Evolutionary conservation across 2,113 vertebrate species (phyloP), one percentile per base, ranked within the genome.

Genomic region (Thalassoma bifasciatum): DNA sequence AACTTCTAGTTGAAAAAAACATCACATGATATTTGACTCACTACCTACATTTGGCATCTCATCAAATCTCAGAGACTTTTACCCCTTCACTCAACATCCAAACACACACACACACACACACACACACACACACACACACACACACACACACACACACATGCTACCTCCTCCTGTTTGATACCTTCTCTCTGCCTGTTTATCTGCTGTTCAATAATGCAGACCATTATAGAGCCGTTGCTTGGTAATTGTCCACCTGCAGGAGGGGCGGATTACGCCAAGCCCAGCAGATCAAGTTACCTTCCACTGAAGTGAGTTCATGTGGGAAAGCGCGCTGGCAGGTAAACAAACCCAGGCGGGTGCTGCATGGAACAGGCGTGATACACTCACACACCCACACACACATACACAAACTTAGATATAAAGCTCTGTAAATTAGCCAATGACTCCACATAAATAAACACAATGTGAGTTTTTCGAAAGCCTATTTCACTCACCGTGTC

Each of bases 401-500:
- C 49, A 30, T 51, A 60, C 22, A 24, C 34, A 5, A 60, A 21
- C 68, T 26, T 23, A 9, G 40, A 38, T 8, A 17, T 8, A 1
- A 21, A 6, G 26, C 24, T 57, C 50, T 72, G 14, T 23, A 22
- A 71, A 60, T 53, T 69, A 60, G 66, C 19, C 34, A 60, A 62
- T 21, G 10, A 7, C 1, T 8, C n/a, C n/a, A 9, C n/a, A 46
- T 49, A 10, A 49, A n/a, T 4, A 19, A 9, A 49, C 8, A 21
- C 8, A 8, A 62, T 1, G 9, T 21, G 2, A 37, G 10, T 12
- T 56, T 19, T 42, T 7, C 24, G 71, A n/a, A 0, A 16, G 38
- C 17, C 16, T 22, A 4, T 21, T 67, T 34, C 1, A 84, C 86
- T 84, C 62, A 88, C 86, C 72, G 5, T 66, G 24, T 54, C 59